Evolutionary conservation across 1,140 invertebrate genomes (phyloP).

Genomic region (Brachionus sp.): DNA sequence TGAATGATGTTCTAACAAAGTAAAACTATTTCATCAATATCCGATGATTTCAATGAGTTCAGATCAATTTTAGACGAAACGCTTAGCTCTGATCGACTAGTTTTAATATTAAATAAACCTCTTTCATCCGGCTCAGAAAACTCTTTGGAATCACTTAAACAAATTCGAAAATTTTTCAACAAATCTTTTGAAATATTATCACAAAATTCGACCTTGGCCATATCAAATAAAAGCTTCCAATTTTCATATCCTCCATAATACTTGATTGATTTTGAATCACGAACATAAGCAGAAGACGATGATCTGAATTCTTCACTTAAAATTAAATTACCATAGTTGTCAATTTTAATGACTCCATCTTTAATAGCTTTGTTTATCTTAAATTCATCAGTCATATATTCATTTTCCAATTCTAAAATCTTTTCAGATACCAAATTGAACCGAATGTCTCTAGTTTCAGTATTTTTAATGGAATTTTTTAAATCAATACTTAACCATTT

Average conservation of each 20-base stretch:
- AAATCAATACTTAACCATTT: slow-evolving; percentile 10
- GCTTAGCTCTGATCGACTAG: background rate
- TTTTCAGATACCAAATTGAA: slow-evolving; percentile 25
- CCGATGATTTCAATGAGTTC: background rate
- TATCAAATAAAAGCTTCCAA: background rate
- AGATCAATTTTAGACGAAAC: background rate
- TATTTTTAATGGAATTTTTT: background rate
- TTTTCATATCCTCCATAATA: background rate
- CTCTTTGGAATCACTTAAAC: background rate
- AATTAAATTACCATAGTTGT: background rate
- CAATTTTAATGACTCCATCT: background rate
- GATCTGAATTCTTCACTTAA: background rate
- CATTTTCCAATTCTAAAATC: background rate
- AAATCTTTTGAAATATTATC: background rate
- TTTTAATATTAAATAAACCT: background rate
- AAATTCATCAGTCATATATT: background rate
- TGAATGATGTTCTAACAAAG: background rate
- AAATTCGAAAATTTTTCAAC: background rate
- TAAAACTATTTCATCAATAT: background rate
- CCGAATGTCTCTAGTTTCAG: background rate
- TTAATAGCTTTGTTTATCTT: background rate
- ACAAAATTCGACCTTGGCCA: background rate
- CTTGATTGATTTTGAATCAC: background rate
- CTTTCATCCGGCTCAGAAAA: background rate
- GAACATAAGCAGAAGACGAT: background rate